A percentile compares a stretch with the other conserved stretches of the same genome.
Evolutionary conservation across 1,140 invertebrate genomes (phyloP).

Genomic region (Philopotamus ludificatus): DNA sequence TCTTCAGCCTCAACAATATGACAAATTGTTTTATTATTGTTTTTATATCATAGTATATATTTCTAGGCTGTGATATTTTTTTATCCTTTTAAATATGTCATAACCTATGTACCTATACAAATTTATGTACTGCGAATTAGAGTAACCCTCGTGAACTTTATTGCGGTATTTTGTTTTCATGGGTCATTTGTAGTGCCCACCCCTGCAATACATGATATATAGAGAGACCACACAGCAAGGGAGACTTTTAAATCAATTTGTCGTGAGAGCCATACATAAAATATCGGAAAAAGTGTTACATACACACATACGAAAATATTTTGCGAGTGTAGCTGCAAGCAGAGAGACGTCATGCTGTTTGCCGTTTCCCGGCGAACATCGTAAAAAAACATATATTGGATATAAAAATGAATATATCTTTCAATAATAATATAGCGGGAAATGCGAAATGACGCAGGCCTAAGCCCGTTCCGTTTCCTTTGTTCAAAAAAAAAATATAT

Average conservation of each 20-base stretch:
- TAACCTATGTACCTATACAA: too few species aligned
- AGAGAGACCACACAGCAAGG: constrained; percentile 14
- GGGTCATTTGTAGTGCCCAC: constrained; percentile 28
- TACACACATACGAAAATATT: not conserved
- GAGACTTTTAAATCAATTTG: not conserved
- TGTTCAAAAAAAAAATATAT: not conserved
- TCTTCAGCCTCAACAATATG: too few species aligned
- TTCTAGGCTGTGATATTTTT: too few species aligned
- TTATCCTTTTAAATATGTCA: too few species aligned
- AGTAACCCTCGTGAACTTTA: constrained; percentile 24
- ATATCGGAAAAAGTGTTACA: not conserved
- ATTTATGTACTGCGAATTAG: too few species aligned
- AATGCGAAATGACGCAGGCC: constrained; percentile 19
- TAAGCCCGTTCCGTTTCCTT: constrained; percentile 13
- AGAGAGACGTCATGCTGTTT: constrained; percentile 28
- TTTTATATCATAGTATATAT: too few species aligned
- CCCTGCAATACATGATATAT: constrained; percentile 11
- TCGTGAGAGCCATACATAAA: too few species aligned
- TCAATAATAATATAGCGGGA: constrained; percentile 34
- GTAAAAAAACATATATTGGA: constrained; percentile 41
- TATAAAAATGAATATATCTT: constrained; percentile 39
- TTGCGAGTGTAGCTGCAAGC: too few species aligned
- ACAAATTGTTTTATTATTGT: too few species aligned
- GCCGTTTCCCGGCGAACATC: constrained; percentile 21
- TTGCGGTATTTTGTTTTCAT: constrained; percentile 27